Conservation (phyloP, 2,888 invertebrate genomes). For the Therioaphis trifolii region DNA sequence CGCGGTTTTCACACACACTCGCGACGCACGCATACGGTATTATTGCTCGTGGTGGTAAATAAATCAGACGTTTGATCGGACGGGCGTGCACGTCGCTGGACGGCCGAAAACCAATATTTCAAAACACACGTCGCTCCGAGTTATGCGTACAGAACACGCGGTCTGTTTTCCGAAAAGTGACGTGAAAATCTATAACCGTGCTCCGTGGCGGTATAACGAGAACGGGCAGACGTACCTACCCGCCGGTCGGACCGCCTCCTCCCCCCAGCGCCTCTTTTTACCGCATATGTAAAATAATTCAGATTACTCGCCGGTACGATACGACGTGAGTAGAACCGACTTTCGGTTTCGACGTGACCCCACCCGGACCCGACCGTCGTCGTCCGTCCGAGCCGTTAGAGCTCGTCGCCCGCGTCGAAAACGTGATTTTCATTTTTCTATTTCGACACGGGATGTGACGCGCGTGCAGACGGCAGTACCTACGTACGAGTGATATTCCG, state of each 20-base stretch:
- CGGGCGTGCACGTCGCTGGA: background rate
- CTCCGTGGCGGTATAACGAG: background rate
- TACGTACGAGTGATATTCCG: no score
- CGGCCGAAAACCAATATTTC: slow-evolving; percentile 1
- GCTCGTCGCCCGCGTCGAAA: no score
- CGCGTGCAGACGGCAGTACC: no score
- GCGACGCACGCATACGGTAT: background rate
- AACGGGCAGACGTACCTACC: no score
- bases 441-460: no score
- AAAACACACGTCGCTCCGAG: background rate
- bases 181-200: background rate
- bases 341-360: no score
- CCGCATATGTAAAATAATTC: background rate
- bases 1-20: background rate
- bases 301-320: no score
- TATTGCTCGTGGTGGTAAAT: background rate
- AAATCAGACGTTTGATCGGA: background rate
- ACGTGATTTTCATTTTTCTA: no score
- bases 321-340: no score
- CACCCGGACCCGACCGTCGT: no score
- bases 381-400: no score
- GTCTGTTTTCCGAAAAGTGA: background rate
- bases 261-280: background rate
- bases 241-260: no score
- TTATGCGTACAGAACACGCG: background rate